Evolutionary conservation across 1,140 invertebrate genomes (phyloP), one percentile per base, ranked within the genome.

Genomic region (Maniola jurtina): DNA sequence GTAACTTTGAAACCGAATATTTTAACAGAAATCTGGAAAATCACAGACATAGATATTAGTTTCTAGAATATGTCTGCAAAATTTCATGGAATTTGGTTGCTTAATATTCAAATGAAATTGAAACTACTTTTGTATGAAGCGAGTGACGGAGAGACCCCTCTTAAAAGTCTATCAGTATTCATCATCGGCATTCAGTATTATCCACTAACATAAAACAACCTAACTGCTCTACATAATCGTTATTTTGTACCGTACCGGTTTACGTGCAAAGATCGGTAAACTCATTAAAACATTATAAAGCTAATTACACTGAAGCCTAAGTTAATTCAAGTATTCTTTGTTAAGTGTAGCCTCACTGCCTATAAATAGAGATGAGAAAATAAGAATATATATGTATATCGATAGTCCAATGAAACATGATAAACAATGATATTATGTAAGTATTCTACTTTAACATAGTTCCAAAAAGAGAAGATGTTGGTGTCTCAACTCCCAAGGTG

Each of bases 261-360:
- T 58, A 64, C 33, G 42, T 45, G 42, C 56, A 38, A 58, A 64
- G 56, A 64, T 64, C 56, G 63, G 55, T 64, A 64, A 64, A 64
- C 63, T 64, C 56, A 64, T 64, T 64, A 64, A 57, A 64, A 58
- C 56, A 58, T 61, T 48, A 61, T 64, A 64, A 64, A 56, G 40
- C 56, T 64, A 64, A 64, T 64, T 64, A 64, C 55, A 64, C 40
- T 50, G 55, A 50, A 64, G 62, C 62, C 62, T 63, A 58, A 64
- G 63, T 64, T 58, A 64, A 64, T 64, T 58, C 56, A 50, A 64
- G 56, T 42, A 50, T 45, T 64, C 56, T 58, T 64, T 59, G 63
- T 34, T 55, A 34, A 58, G 45, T 64, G 45, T 35, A 45, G 63
- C 55, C 47, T 34, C 15, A 64, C 33, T 50, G 55, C 33, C 52